A percentile compares a stretch with the other conserved stretches of the same genome.
phyloP scores from a whole-genome alignment of 2,113 vertebrate genomes.

The Agelaius phoeniceus region DNA sequence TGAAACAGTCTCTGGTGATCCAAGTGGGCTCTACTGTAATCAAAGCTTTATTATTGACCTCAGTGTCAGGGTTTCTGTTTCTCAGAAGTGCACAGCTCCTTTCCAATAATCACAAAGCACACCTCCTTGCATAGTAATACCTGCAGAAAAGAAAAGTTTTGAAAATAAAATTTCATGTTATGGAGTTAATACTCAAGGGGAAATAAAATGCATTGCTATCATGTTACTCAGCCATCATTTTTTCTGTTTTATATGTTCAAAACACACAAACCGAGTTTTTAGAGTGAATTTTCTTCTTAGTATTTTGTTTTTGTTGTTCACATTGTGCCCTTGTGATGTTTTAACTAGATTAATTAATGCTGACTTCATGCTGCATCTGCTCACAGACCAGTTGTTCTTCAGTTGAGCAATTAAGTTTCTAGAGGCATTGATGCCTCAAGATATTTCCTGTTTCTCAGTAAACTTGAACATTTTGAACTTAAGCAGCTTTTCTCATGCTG shows the following conservation, averaged over 20 bases:
- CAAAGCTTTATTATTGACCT: not conserved
- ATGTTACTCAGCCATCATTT: not conserved
- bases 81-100: not conserved
- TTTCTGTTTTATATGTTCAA: not conserved
- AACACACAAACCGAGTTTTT: not conserved
- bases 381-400: slow-evolving; percentile 48
- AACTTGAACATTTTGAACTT: slow-evolving; percentile 33
- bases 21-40: not conserved
- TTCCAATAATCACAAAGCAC: not conserved
- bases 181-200: not conserved
- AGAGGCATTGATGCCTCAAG: slow-evolving; percentile 49
- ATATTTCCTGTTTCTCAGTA: slow-evolving; percentile 54
- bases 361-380: slow-evolving; percentile 65
- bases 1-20: not conserved
- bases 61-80: not conserved
- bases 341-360: slow-evolving; percentile 54
- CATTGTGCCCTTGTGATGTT: not conserved
- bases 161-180: not conserved
- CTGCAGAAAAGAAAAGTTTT: not conserved
- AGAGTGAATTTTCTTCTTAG: not conserved
- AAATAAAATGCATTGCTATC: not conserved
- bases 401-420: slow-evolving; percentile 53
- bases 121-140: not conserved
- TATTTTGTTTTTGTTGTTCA: not conserved
- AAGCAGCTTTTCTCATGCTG: slow-evolving; percentile 29